phyloP scores from a whole-genome alignment of 1,140 invertebrate species.

The Olivierus martensii region DNA sequence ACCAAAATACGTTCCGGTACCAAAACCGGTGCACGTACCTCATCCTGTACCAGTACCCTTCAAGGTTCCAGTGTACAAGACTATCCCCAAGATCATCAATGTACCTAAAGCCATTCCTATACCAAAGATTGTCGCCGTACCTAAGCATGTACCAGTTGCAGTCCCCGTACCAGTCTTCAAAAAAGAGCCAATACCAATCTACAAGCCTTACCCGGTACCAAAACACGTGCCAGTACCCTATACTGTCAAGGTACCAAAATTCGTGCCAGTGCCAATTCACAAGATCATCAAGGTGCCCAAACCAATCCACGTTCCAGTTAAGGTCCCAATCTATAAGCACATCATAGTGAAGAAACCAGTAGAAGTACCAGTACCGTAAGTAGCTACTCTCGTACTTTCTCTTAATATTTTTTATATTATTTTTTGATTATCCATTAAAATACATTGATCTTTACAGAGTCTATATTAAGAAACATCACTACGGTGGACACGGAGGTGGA shows the following conservation, averaged over 20 bases:
- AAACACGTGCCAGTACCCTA: slow-evolving; percentile 18
- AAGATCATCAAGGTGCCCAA: slow-evolving; percentile 24
- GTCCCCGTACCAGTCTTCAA: slow-evolving; percentile 24
- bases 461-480: slow-evolving; percentile 12
- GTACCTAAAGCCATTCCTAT: slow-evolving; percentile 23
- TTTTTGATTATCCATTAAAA: neutral
- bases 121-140: slow-evolving; percentile 23
- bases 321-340: slow-evolving; percentile 25
- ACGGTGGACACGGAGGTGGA: slow-evolving; percentile 7
- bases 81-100: slow-evolving; percentile 21
- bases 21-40: slow-evolving; percentile 21
- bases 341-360: slow-evolving; percentile 25
- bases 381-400: neutral
- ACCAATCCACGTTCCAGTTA: slow-evolving; percentile 23
- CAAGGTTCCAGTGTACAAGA: slow-evolving; percentile 21
- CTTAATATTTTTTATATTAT: neutral
- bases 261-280: slow-evolving; percentile 23
- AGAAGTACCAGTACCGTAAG: slow-evolving; percentile 25
- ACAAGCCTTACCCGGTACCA: slow-evolving; percentile 20
- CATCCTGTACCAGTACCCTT: slow-evolving; percentile 22
- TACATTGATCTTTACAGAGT: neutral
- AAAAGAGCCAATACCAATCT: slow-evolving; percentile 22
- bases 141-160: slow-evolving; percentile 21
- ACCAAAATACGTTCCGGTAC: slow-evolving; percentile 20
- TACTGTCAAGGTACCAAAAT: slow-evolving; percentile 23